Percentiles rank a stretch among this genome's conserved stretches.
phyloP scores from a whole-genome alignment of 2,797 vertebrate species.

The Centroberyx gerrardi region DNA sequence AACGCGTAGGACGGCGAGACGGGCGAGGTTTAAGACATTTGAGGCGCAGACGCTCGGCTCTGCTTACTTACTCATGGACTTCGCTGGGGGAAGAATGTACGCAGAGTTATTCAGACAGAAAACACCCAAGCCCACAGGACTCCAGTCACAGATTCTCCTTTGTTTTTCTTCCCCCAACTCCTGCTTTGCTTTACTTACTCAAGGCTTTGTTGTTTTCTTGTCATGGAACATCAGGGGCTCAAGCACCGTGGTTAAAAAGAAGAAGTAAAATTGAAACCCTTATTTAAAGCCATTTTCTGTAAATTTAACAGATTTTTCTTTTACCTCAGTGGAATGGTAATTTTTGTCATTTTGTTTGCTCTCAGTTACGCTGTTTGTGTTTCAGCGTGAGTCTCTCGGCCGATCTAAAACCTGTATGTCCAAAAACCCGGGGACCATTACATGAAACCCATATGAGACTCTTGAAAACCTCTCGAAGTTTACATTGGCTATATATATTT shows the following conservation, averaged over 20 bases:
- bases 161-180: neutral
- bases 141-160: constrained; percentile 7
- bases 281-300: neutral
- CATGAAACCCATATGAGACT: constrained; percentile 21
- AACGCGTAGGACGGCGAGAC: constrained; percentile 2
- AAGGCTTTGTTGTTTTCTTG: neutral
- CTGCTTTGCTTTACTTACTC: neutral
- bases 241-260: constrained; percentile 14
- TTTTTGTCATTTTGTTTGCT: constrained; percentile 10
- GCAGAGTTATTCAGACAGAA: constrained; percentile 18
- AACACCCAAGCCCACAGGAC: constrained; percentile 28
- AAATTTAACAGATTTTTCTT: constrained; percentile 15
- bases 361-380: constrained; percentile 23
- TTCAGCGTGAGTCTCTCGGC: constrained; percentile 10
- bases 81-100: constrained; percentile 10
- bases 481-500: constrained; percentile 25
- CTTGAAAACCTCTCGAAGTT: constrained; percentile 36
- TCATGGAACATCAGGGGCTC: constrained; percentile 18
- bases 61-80: constrained; percentile 58
- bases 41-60: constrained; percentile 8
- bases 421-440: constrained; percentile 6
- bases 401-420: constrained; percentile 24
- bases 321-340: constrained; percentile 14
- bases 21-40: constrained; percentile 16
- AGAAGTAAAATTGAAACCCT: neutral